Evolutionary conservation across 2,113 vertebrate species (phyloP), one percentile per base, ranked within the genome.

Genomic region (Mastomys natalensis): DNA sequence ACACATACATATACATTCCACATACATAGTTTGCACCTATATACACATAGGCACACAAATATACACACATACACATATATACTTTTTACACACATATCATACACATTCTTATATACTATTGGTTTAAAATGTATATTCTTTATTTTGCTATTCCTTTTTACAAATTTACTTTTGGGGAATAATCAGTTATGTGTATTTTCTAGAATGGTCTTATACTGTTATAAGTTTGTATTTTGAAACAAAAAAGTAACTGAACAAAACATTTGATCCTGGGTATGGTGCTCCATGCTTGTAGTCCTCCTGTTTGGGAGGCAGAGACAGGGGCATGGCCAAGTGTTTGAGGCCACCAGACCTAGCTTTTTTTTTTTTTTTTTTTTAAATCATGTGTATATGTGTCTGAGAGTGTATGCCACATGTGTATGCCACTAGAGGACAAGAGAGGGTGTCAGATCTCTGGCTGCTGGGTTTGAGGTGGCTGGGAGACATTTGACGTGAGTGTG

Each of bases 101-200:
- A 60, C 58, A 81, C 78, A 81, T 81, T 58, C 34, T 81, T 81
- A 24, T n/a, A 81, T 24, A 81, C 3, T 84, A 2, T 45, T 62
- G 15, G 16, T 85, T 66, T 85, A 62, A 26, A 84, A 84, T 45
- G 24, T 45, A 45, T 85, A 31, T 31, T 85, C 40, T 66, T 62
- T 40, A 86, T 87, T 85, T 55, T 66, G 16, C 53, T 87, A 81
- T 80, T 94, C 29, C 26, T 62, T 62, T 68, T 48, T 37, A 90
- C 31, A 76, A 22, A 93, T 90, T 81, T 90, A 55, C 29, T 90
- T 92, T 90, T 70, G 43, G 66, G 26, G 80, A 95, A 48, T 64
- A 81, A 72, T 81, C 60, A 58, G 43, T 85, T 51, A 0, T 80
- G 2, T 93, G 53, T 60, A 87, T 90, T 89, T 85, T 58, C 26